phyloP scores from a whole-genome alignment of 2,797 vertebrate genomes.

The Characodon lateralis region DNA sequence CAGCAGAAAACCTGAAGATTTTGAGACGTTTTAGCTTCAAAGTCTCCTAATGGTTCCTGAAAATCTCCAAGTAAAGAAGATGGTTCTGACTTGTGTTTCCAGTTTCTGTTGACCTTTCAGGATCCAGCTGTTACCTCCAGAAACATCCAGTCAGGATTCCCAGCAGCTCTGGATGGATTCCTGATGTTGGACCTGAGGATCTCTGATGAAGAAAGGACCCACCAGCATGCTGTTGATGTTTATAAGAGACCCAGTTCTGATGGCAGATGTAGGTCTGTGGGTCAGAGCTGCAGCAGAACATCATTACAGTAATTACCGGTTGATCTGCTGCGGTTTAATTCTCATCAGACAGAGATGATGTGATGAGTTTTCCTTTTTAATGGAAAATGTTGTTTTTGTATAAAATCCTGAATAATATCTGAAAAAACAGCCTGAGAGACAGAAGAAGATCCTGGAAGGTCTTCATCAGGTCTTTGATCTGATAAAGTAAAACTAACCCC shows the following conservation, averaged over 20 bases:
- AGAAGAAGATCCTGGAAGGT: too few relatives aligned
- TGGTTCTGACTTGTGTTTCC: background rate
- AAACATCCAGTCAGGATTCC: background rate
- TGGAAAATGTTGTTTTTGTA: too few relatives aligned
- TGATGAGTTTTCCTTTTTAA: too few relatives aligned
- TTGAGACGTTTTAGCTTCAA: too few relatives aligned
- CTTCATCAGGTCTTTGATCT: too few relatives aligned
- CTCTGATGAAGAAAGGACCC: background rate
- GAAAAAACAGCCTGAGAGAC: too few relatives aligned
- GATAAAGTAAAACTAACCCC: too few relatives aligned
- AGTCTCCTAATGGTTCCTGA: background rate
- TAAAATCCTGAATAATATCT: too few relatives aligned
- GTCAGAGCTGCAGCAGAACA: constrained; percentile 36
- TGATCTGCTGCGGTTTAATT: constrained; percentile 33
- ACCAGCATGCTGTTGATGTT: background rate
- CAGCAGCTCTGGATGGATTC: background rate
- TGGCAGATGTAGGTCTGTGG: constrained; percentile 38
- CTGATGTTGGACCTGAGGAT: background rate
- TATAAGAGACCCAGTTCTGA: constrained; percentile 11
- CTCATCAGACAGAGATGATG: constrained; percentile 9
- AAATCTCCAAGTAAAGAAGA: background rate
- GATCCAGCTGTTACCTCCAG: background rate
- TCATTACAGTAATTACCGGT: constrained; percentile 51
- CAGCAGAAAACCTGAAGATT: background rate
- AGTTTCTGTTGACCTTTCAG: too few relatives aligned